Base-by-base conservation (phyloP, 2,797 vertebrate genomes). In the Coregonus ussuriensis region DNA sequence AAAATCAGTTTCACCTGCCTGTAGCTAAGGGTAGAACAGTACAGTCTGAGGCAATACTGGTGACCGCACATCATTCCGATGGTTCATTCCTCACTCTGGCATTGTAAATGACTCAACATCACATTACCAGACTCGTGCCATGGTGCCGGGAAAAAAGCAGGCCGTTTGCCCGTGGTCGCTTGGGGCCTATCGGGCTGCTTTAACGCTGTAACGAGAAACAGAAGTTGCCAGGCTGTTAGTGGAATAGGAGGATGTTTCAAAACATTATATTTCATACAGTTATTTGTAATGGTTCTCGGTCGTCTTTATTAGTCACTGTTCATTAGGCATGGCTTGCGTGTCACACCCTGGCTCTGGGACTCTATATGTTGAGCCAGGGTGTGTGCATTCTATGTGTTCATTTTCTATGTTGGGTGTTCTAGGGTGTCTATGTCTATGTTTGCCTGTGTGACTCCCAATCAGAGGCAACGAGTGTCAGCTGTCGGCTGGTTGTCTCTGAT, bases 1-100 rank as follows among this genome's bases (percentile, higher is more conserved):
- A 25, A 25, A 25, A 25, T 25, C 25, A 65, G 78, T 79, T 82
- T 75, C 79, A 81, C 74, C 80, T 88, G 79, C 71, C 21, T 63
- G 41, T 47, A 63, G 63, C 68, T 69, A 16, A 74, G 65, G 11
- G 59, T 63, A 77, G 59, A 78, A 31, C 56, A 25, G 59, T 25
- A 18, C 59, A 3, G 21, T 21, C 37, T 76, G 74, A 15, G 33
- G 78, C 66, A 54, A 73, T 77, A 59, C 71, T 63, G 59, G 63
- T 81, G 71, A 85, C 71, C 71, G 82, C 73, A 77, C 66, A 67
- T 53, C 72, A 18, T 54, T 54, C 16, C n/a, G 15, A 69, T 31
- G 2, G 77, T 81, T 83, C 76, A 77, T 77, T 75, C 47, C 51
- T 75, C 71, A 65, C 68, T 18, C 7, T 37, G 51, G 72, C 74